Evolutionary conservation across 2,888 invertebrate species (phyloP).

Genomic region (Tetramorium bicarinatum): DNA sequence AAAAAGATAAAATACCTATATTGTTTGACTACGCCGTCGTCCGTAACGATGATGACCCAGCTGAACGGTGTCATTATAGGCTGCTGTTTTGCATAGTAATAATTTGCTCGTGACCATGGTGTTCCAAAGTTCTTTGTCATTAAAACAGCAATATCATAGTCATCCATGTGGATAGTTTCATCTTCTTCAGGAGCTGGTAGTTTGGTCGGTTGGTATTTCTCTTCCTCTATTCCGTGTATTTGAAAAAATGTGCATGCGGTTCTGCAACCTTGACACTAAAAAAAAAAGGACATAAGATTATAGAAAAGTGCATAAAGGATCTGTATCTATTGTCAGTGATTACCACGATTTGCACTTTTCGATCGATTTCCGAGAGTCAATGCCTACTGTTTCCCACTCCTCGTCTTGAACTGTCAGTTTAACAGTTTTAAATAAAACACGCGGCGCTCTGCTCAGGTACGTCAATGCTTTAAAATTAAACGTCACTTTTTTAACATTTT

Average conservation of each 20-base stretch:
- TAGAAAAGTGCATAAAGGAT: not conserved
- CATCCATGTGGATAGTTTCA: slow-evolving; percentile 78
- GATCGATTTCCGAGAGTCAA: no score
- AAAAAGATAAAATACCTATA: slow-evolving; percentile 57
- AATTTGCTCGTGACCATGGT: slow-evolving; percentile 80
- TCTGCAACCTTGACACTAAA: slow-evolving; percentile 82
- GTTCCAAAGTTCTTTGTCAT: slow-evolving; percentile 76
- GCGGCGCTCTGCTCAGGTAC: no score
- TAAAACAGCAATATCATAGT: slow-evolving; percentile 82
- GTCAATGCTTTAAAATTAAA: no score
- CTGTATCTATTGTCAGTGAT: not conserved
- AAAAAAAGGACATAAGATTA: slow-evolving; percentile 34
- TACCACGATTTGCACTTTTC: no score
- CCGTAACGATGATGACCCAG: slow-evolving; percentile 82
- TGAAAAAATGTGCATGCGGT: slow-evolving; percentile 81
- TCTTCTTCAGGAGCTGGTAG: slow-evolving; percentile 82
- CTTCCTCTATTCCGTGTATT: slow-evolving; percentile 78
- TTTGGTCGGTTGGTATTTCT: slow-evolving; percentile 82
- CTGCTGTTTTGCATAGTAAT: slow-evolving; percentile 78
- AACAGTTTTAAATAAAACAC: no score
- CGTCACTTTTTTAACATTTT: no score
- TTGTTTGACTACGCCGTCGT: slow-evolving; percentile 79
- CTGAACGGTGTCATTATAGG: slow-evolving; percentile 78
- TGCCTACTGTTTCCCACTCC: no score
- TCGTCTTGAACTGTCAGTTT: no score